Conservation (phyloP, 2,113 vertebrate genomes). For the Lichenostomus cassidix region DNA sequence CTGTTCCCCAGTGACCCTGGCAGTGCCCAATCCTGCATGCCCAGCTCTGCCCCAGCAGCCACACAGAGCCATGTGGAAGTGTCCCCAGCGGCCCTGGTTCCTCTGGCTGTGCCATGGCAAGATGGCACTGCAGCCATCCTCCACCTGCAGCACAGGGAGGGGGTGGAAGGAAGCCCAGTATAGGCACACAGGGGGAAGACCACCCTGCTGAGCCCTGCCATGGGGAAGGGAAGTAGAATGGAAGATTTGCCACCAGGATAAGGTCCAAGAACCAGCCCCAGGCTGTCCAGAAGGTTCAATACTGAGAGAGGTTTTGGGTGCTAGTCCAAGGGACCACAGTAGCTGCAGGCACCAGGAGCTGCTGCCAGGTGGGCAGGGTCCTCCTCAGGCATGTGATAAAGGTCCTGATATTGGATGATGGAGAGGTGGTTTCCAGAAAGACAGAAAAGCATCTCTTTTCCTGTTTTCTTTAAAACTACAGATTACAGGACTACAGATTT, state of each 20-base stretch:
- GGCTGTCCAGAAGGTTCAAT: rapidly evolving
- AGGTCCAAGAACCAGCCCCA: neutral
- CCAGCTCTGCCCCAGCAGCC: neutral
- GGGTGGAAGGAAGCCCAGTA: neutral
- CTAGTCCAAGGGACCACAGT: neutral
- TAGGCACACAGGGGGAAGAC: neutral
- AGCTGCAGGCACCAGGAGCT: rapidly evolving
- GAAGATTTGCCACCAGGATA: rapidly evolving
- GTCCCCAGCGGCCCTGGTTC: rapidly evolving
- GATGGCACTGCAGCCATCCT: neutral
- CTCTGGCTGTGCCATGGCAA: neutral
- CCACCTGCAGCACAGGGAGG: neutral
- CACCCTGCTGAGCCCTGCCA: neutral
- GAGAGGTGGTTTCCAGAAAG: neutral
- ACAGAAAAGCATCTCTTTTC: neutral
- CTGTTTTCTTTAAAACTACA: neutral
- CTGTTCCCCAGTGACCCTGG: neutral
- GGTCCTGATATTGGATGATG: neutral
- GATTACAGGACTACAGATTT: neutral
- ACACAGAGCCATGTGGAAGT: rapidly evolving
- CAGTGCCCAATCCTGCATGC: neutral
- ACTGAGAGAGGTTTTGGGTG: neutral
- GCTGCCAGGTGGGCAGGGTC: neutral
- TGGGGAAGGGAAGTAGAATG: neutral
- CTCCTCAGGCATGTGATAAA: neutral